These are phyloP conservation scores for western clawed frog (Xenopus tropicalis) DNA, from an alignment of 2,113 vertebrate genomes.

Conservation along the genomic window UCB_Xtro_10.0 CM004447.2:125185501-125186000, in stretches of 20 bases:
- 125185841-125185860: slow-evolving; percentile 9
- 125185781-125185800: not conserved
- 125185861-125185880: slow-evolving; percentile 21
- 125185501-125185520: too few relatives aligned
- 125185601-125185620: not conserved
- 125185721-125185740: slow-evolving; percentile 81
- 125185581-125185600: not conserved
- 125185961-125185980: too few relatives aligned
- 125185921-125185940: slow-evolving; percentile 5
- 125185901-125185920: not conserved
- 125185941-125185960: not conserved
- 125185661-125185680: not conserved
- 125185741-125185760: slow-evolving; percentile 91
- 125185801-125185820: not conserved
- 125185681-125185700: slow-evolving; percentile 66
- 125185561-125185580: not conserved
- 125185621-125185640: not conserved
- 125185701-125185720: slow-evolving; percentile 97
- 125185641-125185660: not conserved
- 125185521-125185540: too few relatives aligned
- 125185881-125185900: slow-evolving; percentile 39
- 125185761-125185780: slow-evolving; percentile 85
- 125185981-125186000: too few relatives aligned
- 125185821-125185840: slow-evolving; percentile 24
- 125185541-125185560: not conserved